These are phyloP conservation scores for Drosophila phalerata DNA, from an alignment of 2,888 invertebrate genomes.

Conservation along the genomic window DNA sequence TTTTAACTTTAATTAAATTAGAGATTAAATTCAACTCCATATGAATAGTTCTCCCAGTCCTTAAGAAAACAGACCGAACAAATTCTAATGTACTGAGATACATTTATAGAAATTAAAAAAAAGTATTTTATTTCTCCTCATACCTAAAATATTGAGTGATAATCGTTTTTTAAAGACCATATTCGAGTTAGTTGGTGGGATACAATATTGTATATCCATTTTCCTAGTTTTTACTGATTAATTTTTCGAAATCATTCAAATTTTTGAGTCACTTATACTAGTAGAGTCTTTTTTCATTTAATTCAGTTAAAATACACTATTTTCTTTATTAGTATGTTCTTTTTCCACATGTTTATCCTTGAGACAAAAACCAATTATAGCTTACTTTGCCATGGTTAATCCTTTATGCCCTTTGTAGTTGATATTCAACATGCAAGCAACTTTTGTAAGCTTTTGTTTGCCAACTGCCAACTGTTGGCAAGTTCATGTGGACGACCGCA, in stretches of 20 bases:
- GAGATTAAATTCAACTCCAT: no score
- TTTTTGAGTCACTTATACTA: background rate
- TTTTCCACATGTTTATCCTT: background rate
- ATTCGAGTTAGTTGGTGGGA: background rate
- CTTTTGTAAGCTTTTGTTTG: background rate
- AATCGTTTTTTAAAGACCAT: background rate
- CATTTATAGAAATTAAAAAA: no score
- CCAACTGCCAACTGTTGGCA: slow-evolving; percentile 9
- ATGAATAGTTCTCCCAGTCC: no score
- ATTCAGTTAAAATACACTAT: background rate
- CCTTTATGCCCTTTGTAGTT: slow-evolving; percentile 7
- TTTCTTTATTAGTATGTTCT: background rate
- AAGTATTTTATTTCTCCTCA: no score
- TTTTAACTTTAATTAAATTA: no score
- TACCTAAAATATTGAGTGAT: background rate
- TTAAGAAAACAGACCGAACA: no score
- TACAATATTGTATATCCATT: background rate
- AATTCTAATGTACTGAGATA: no score
- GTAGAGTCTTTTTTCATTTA: background rate
- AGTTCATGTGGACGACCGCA: background rate
- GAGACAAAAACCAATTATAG: slow-evolving; percentile 12
- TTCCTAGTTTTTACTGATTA: background rate
- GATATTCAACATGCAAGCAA: slow-evolving; percentile 10
- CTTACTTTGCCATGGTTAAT: slow-evolving; percentile 9
- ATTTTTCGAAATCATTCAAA: background rate